Conservation (phyloP, 2,797 vertebrate genomes). For the Hoplostethus atlanticus region DNA sequence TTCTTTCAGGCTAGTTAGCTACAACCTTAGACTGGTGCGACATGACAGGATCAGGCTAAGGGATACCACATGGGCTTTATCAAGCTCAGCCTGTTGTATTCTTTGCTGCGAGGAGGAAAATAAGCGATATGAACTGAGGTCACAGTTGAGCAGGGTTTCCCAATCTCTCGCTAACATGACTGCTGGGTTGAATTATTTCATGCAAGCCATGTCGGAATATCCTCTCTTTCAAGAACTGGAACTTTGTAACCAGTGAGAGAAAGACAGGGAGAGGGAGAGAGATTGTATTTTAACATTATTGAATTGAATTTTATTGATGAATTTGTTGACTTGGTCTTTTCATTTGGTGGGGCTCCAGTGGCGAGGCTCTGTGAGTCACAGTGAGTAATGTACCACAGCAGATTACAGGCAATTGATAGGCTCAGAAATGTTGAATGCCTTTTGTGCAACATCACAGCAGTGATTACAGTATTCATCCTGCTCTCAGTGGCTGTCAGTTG, state of each 20-base stretch:
- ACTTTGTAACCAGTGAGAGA: neutral
- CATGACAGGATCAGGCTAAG: slow-evolving; percentile 1
- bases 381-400: slow-evolving; percentile 14
- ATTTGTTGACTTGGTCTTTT: neutral
- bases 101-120: slow-evolving; percentile 64
- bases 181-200: neutral
- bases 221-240: neutral
- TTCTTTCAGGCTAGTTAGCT: neutral
- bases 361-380: slow-evolving; percentile 38
- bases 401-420: slow-evolving; percentile 14
- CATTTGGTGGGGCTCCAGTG: slow-evolving; percentile 12
- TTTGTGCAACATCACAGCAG: slow-evolving; percentile 51
- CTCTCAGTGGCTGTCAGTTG: slow-evolving; percentile 32
- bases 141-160: slow-evolving; percentile 45
- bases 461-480: slow-evolving; percentile 55
- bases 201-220: neutral
- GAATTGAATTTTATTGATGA: neutral
- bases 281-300: neutral
- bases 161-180: slow-evolving; percentile 19
- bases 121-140: slow-evolving; percentile 65
- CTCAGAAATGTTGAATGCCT: slow-evolving; percentile 58
- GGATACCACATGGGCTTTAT: slow-evolving; percentile 15
- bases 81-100: slow-evolving; percentile 49
- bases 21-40: neutral
- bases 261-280: neutral